Evolutionary conservation across 2,797 vertebrate genomes (phyloP).

Genomic region (Chaenodraco wilsoni): DNA sequence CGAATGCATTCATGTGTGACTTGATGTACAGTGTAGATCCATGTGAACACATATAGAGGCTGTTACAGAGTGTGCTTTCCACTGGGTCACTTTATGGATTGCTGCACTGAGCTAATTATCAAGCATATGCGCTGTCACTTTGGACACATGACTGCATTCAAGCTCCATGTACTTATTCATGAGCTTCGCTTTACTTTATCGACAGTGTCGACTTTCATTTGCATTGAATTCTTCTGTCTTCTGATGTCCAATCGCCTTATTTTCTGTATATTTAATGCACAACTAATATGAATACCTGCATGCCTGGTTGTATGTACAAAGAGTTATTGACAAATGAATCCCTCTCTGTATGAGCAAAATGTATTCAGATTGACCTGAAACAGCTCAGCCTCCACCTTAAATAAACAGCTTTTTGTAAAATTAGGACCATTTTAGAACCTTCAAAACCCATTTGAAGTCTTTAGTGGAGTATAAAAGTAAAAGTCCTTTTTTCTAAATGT

Average conservation of each 20-base stretch:
- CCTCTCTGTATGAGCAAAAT: background rate
- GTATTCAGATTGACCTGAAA: slow-evolving; percentile 4
- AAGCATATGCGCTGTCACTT: slow-evolving; percentile 14
- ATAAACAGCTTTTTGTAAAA: background rate
- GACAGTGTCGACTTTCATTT: background rate
- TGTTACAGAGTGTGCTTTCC: slow-evolving; percentile 2
- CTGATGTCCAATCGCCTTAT: background rate
- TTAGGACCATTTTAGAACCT: background rate
- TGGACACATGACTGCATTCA: slow-evolving; percentile 20
- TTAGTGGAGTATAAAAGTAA: too few species aligned
- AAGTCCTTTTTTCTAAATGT: too few species aligned
- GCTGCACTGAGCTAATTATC: slow-evolving; percentile 34
- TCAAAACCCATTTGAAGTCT: too few species aligned
- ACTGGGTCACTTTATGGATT: slow-evolving; percentile 1
- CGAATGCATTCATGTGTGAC: slow-evolving; percentile 21
- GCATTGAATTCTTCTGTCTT: slow-evolving; percentile 17
- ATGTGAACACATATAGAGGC: slow-evolving; percentile 1
- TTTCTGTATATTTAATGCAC: background rate
- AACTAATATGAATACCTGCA: background rate
- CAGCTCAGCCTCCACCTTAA: background rate
- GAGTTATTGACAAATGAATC: background rate
- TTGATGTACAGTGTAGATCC: slow-evolving; percentile 21
- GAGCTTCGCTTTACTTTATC: slow-evolving; percentile 11
- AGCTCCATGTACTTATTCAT: slow-evolving; percentile 45
- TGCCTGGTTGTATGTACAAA: background rate